Evolutionary conservation across 2,888 invertebrate species (phyloP).

Genomic region (Ariolimax columbianus): DNA sequence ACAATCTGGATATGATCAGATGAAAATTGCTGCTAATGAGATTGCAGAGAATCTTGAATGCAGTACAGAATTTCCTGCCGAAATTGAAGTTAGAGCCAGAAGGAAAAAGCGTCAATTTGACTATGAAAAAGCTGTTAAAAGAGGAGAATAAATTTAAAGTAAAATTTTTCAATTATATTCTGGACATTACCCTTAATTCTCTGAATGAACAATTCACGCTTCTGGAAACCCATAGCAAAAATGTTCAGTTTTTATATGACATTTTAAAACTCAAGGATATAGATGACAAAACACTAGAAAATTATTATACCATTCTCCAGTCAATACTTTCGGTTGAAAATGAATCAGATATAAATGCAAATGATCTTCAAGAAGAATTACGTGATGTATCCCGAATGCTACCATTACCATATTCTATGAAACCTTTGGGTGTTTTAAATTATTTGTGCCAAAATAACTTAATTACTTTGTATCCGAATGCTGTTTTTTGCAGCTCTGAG

Average conservation of each 20-base stretch:
- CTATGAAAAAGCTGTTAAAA: background rate
- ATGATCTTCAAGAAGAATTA: background rate
- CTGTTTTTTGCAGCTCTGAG: no score
- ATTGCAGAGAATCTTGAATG: background rate
- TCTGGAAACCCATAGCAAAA: background rate
- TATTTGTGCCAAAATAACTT: background rate
- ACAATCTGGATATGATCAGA: background rate
- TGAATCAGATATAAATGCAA: background rate
- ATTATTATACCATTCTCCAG: background rate
- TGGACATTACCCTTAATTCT: background rate
- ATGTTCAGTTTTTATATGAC: background rate
- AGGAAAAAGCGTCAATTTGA: background rate
- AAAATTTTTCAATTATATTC: background rate
- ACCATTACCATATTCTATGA: background rate
- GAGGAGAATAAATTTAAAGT: background rate
- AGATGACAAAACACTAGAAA: background rate
- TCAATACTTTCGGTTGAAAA: background rate
- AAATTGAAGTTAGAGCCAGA: background rate
- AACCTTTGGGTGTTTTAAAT: background rate
- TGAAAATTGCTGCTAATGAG: constrained; percentile 1
- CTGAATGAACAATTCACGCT: background rate
- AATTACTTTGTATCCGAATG: no score
- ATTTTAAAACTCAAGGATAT: background rate
- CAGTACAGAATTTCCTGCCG: background rate
- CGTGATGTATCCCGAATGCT: background rate